Conservation (phyloP, 2,113 vertebrate genomes). For the Pedetes capensis region DNA sequence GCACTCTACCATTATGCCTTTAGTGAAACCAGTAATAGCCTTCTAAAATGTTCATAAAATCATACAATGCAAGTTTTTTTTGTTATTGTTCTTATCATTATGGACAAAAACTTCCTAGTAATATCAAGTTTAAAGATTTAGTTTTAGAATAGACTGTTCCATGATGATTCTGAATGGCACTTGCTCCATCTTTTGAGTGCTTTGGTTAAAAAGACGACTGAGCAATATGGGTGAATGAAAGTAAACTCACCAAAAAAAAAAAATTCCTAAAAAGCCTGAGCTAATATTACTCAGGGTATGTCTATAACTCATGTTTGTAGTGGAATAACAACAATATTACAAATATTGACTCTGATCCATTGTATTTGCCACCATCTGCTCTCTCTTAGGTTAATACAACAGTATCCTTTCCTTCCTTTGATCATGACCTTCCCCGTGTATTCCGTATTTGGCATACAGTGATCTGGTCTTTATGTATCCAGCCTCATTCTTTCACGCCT, state of each 20-base stretch:
- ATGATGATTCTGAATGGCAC: neutral
- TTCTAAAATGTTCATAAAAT: constrained; percentile 5
- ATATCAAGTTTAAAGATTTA: neutral
- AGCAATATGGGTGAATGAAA: neutral
- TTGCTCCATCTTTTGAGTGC: neutral
- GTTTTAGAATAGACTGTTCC: neutral
- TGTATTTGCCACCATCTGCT: neutral
- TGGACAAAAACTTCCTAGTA: neutral
- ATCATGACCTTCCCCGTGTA: neutral
- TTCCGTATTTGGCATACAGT: neutral
- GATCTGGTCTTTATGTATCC: neutral
- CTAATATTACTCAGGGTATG: neutral
- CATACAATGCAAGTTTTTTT: neutral
- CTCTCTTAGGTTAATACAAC: neutral
- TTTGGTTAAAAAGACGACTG: neutral
- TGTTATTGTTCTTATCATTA: neutral
- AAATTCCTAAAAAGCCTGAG: neutral
- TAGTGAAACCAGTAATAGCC: neutral
- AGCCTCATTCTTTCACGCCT: neutral
- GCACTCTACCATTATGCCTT: neutral
- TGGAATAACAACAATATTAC: neutral
- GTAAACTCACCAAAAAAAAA: neutral
- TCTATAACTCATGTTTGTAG: neutral
- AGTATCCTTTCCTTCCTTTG: neutral
- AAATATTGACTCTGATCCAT: neutral